These are phyloP conservation scores for Lamellibrachia luymesi DNA, from an alignment of 1,140 invertebrate species.

Conservation along the genomic window DNA sequence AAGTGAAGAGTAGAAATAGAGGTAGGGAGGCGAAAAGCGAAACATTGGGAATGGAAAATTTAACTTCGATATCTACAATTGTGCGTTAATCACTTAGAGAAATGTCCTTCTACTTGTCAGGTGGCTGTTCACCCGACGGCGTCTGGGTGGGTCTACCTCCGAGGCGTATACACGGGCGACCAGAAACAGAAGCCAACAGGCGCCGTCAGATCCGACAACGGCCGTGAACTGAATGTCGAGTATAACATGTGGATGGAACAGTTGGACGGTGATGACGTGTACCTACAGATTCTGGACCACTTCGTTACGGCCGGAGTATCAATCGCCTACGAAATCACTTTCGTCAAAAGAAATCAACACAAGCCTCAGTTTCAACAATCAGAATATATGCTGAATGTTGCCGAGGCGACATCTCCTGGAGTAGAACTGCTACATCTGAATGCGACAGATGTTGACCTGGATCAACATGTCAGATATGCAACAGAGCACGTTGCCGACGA, in stretches of 20 bases:
- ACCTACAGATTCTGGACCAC: conserved; percentile 21
- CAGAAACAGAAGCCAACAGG: neutral
- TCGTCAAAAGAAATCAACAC: neutral
- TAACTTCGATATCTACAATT: too few relatives aligned
- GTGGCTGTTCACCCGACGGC: neutral
- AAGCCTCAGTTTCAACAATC: conserved; percentile 18
- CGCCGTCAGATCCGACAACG: neutral
- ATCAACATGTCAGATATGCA: conserved; percentile 38
- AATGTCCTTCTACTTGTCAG: conserved; percentile 12
- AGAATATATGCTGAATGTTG: conserved; percentile 35
- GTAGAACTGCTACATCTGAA: conserved; percentile 45
- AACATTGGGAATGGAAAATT: too few relatives aligned
- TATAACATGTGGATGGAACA: conserved; percentile 23
- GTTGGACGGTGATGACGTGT: conserved; percentile 16
- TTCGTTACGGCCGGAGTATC: neutral
- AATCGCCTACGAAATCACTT: neutral
- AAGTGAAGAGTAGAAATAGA: too few relatives aligned
- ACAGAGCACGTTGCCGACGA: conserved; percentile 24
- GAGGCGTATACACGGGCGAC: conserved; percentile 6
- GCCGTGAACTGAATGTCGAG: neutral
- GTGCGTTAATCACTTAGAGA: too few relatives aligned
- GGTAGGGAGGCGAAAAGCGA: too few relatives aligned
- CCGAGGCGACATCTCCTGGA: conserved; percentile 34
- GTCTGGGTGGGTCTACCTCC: conserved; percentile 20
- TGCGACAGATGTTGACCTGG: conserved; percentile 40